Base-by-base conservation (phyloP, 2,113 vertebrate species). In the crab-eating macaque (Macaca fascicularis) region DNA sequence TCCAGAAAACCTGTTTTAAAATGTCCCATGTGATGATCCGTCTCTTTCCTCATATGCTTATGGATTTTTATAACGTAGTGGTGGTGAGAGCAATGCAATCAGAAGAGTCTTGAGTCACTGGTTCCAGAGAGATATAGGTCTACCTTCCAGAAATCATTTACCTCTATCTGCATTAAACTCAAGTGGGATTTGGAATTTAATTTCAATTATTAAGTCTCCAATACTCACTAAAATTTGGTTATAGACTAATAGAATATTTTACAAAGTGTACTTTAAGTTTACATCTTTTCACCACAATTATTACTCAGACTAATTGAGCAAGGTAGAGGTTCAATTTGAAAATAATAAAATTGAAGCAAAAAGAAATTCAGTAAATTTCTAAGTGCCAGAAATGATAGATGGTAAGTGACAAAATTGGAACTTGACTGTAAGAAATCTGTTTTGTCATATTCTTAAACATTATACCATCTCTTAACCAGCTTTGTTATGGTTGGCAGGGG, bases 11-110 rank as follows among this genome's bases (percentile, higher is more conserved):
- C 16, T 80, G 9, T 23, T 23, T 43, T 43, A 93, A 52, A 52
- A 19, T 10, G 2, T 20, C 9, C 38, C 16, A 30, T 17, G n/a
- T 35, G 0, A 35, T 55, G 2, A 4, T 83, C 43, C 55, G 3
- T 92, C 19, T 83, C 30, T 79, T 88, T 23, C 11, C 23, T 84
- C 52, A 80, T 32, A 43, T 90, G 9, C 20, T 55, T 79, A 2
- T 40, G 69, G 16, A 79, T 48, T 57, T 74, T 69, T 25, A 40
- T 79, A 45, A 57, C 17, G 32, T 20, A 20, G 8, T 81, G 2
- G 7, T 69, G 17, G 27, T 4, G 20, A 52, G 8, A 82, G 40
- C 6, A 67, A 48, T 3, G 0, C 48, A 82, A 1, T 40, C 19
- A 45, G 48, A 45, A 64, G 11, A 64, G 5, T 7, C 8, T 27